phyloP scores from a whole-genome alignment of 2,888 invertebrate genomes.

The Busseola fusca region DNA sequence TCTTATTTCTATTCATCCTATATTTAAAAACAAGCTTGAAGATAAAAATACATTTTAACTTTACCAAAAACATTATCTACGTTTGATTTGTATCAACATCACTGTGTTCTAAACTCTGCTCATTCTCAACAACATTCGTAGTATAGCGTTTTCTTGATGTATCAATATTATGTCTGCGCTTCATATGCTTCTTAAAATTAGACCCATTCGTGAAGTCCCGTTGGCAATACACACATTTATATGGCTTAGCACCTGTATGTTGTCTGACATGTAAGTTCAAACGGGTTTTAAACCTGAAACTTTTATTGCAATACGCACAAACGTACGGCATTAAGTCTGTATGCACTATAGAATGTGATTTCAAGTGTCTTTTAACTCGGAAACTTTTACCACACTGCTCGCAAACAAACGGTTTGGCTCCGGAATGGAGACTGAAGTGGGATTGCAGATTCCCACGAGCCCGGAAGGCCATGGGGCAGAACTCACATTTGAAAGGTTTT shows the following conservation, averaged over 20 bases:
- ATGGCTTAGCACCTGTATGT: slow-evolving; percentile 86
- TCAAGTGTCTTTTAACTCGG: slow-evolving; percentile 82
- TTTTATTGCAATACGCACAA: slow-evolving; percentile 83
- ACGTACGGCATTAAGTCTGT: slow-evolving; percentile 84
- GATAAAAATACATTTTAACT: background rate
- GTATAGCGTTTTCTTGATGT: slow-evolving; percentile 77
- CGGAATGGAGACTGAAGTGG: slow-evolving; percentile 81
- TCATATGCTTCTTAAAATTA: slow-evolving; percentile 86
- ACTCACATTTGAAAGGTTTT: slow-evolving; percentile 83
- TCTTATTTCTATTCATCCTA: slow-evolving; percentile 1
- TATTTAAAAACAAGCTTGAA: slow-evolving; percentile 14
- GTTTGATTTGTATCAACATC: slow-evolving; percentile 36
- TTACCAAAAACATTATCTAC: slow-evolving; percentile 5
- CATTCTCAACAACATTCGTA: slow-evolving; percentile 62
- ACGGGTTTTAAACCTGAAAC: slow-evolving; percentile 83
- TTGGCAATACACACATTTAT: slow-evolving; percentile 81
- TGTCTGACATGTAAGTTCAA: slow-evolving; percentile 83
- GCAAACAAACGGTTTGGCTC: slow-evolving; percentile 83
- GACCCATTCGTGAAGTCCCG: slow-evolving; percentile 86
- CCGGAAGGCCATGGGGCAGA: slow-evolving; percentile 82
- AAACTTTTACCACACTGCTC: slow-evolving; percentile 86
- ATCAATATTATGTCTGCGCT: slow-evolving; percentile 82
- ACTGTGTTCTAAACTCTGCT: slow-evolving; percentile 52
- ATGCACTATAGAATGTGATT: slow-evolving; percentile 85
- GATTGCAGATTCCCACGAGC: slow-evolving; percentile 82